phyloP scores from a whole-genome alignment of 1,140 invertebrate species.

The Arctopsyche grandis region DNA sequence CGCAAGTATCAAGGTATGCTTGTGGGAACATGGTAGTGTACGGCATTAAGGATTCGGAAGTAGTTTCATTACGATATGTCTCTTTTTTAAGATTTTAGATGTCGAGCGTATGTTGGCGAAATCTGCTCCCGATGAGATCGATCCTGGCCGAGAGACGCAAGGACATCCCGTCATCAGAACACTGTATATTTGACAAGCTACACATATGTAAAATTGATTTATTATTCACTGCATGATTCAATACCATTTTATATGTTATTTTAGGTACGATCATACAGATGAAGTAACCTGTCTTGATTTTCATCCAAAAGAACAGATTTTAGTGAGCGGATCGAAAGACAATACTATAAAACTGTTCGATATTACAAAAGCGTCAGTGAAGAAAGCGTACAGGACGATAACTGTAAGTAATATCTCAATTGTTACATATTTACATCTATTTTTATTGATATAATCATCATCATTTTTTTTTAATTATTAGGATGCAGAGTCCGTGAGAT shows the following conservation, averaged over 20 bases:
- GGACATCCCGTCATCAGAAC: slow-evolving; percentile 98
- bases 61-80: neutral
- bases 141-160: slow-evolving; percentile 83
- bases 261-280: slow-evolving; percentile 92
- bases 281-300: slow-evolving; percentile 98
- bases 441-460: too few species aligned
- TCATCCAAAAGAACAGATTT: slow-evolving; percentile 92
- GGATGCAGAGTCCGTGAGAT: slow-evolving; percentile 91
- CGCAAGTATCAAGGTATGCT: slow-evolving; percentile 91
- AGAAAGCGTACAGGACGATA: slow-evolving; percentile 96
- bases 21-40: neutral
- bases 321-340: slow-evolving; percentile 94
- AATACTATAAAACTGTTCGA: slow-evolving; percentile 97
- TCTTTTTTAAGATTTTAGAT: slow-evolving; percentile 81
- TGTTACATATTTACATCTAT: too few species aligned
- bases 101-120: slow-evolving; percentile 98
- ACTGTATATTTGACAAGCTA: slow-evolving; percentile 68
- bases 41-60: neutral
- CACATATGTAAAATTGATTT: too few species aligned
- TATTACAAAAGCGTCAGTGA: slow-evolving; percentile 97
- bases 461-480: slow-evolving; percentile 58
- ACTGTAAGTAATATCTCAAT: slow-evolving; percentile 68
- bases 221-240: neutral
- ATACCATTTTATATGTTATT: neutral
- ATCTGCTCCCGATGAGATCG: slow-evolving; percentile 85